A percentile compares a stretch with the other conserved stretches of the same genome.
phyloP scores from a whole-genome alignment of 2,113 vertebrate genomes.

The Indri indri region DNA sequence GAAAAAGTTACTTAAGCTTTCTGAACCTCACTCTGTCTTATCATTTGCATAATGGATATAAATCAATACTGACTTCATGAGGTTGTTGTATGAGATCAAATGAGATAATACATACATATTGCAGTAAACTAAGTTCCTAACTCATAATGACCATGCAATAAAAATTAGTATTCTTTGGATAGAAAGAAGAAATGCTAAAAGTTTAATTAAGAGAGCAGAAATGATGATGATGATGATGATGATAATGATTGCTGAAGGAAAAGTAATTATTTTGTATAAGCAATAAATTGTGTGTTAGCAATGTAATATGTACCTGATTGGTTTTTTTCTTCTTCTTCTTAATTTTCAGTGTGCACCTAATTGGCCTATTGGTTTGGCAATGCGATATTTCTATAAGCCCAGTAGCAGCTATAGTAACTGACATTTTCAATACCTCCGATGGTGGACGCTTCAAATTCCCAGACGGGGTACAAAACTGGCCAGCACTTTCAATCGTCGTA shows the following conservation, averaged over 20 bases:
- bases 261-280: neutral
- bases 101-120: neutral
- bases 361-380: slow-evolving; percentile 79
- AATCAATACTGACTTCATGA: neutral
- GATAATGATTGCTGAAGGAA: neutral
- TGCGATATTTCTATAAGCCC: slow-evolving; percentile 71
- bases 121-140: neutral
- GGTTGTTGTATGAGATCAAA: neutral
- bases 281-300: neutral
- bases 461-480: slow-evolving; percentile 91
- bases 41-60: neutral
- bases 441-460: slow-evolving; percentile 77
- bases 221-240: neutral
- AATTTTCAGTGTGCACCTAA: slow-evolving; percentile 76
- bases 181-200: neutral
- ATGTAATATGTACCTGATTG: neutral
- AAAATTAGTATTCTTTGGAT: neutral
- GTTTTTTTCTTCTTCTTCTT: slow-evolving; percentile 25
- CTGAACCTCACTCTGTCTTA: neutral
- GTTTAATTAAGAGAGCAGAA: slow-evolving; percentile 1
- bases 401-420: slow-evolving; percentile 6
- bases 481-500: slow-evolving; percentile 93
- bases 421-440: slow-evolving; percentile 72
- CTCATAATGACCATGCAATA: neutral
- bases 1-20: slow-evolving; percentile 12